phyloP scores from a whole-genome alignment of 2,888 invertebrate species.

The Tetrapedia diversipes region DNA sequence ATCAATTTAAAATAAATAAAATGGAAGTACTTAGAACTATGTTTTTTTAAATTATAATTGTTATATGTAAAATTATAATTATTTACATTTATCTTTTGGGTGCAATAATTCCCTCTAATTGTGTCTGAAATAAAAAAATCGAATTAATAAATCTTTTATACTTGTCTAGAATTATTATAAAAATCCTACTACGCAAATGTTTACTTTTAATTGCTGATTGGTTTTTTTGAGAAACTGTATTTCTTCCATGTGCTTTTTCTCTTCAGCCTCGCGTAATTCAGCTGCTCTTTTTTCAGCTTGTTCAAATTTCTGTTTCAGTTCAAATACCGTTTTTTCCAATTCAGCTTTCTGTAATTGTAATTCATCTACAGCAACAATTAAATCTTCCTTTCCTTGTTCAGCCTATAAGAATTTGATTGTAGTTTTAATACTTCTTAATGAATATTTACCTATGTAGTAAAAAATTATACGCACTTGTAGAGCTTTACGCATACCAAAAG shows the following conservation, averaged over 20 bases:
- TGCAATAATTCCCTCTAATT: slow-evolving; percentile 96
- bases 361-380: slow-evolving; percentile 89
- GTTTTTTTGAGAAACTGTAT: slow-evolving; percentile 96
- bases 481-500: slow-evolving; percentile 99
- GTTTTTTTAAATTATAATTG: neutral
- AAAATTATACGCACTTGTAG: slow-evolving; percentile 86
- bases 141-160: neutral
- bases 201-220: slow-evolving; percentile 95
- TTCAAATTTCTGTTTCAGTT: slow-evolving; percentile 89
- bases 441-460: neutral
- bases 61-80: neutral
- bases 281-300: slow-evolving; percentile 92
- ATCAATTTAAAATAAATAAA: slow-evolving; percentile 25
- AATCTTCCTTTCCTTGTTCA: slow-evolving; percentile 94
- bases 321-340: slow-evolving; percentile 83
- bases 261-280: slow-evolving; percentile 94
- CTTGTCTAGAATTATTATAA: neutral
- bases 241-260: slow-evolving; percentile 96
- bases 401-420: slow-evolving; percentile 83
- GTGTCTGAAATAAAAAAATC: slow-evolving; percentile 86
- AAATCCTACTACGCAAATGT: slow-evolving; percentile 44
- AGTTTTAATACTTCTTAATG: neutral
- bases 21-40: neutral
- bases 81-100: slow-evolving; percentile 93
- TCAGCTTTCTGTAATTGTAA: slow-evolving; percentile 87